Evolutionary conservation across 2,113 vertebrate genomes (phyloP).

Genomic region (Lophius piscatorius): DNA sequence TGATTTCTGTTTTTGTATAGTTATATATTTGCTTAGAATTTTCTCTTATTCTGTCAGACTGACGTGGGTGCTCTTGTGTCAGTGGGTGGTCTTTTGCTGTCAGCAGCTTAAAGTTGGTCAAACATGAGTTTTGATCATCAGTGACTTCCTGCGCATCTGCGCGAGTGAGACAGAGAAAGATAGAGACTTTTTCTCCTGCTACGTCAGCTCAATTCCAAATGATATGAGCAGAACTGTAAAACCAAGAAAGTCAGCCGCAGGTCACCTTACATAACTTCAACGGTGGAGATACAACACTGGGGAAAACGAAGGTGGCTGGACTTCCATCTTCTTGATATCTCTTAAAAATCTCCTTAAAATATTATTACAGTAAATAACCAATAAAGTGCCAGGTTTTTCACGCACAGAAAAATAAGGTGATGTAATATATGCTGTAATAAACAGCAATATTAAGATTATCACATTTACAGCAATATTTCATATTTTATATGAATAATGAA

Average conservation of each 20-base stretch:
- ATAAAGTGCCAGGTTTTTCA: neutral
- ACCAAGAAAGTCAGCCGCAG: conserved; percentile 28
- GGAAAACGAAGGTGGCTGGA: conserved; percentile 35
- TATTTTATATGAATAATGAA: too few relatives aligned
- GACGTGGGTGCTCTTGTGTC: conserved; percentile 4
- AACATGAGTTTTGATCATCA: conserved; percentile 34
- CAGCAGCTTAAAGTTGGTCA: conserved; percentile 64
- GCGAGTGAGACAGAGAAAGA: neutral
- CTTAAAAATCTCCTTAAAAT: conserved; percentile 1
- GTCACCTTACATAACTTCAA: conserved; percentile 16
- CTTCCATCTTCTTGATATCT: conserved; percentile 7
- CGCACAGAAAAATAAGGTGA: too few relatives aligned
- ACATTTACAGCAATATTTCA: too few relatives aligned
- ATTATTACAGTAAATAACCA: neutral
- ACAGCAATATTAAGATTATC: too few relatives aligned
- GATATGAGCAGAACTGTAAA: conserved; percentile 37
- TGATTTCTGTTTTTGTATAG: neutral
- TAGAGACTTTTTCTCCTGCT: conserved; percentile 2
- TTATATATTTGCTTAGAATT: neutral
- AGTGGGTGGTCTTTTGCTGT: conserved; percentile 63
- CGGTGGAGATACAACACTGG: conserved; percentile 14
- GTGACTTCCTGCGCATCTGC: conserved; percentile 37
- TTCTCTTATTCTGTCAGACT: conserved; percentile 6
- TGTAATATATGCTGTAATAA: too few relatives aligned
- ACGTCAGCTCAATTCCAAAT: conserved; percentile 39